These are phyloP conservation scores for Luperina testacea DNA, from an alignment of 2,888 invertebrate genomes.

Conservation along the genomic window DNA sequence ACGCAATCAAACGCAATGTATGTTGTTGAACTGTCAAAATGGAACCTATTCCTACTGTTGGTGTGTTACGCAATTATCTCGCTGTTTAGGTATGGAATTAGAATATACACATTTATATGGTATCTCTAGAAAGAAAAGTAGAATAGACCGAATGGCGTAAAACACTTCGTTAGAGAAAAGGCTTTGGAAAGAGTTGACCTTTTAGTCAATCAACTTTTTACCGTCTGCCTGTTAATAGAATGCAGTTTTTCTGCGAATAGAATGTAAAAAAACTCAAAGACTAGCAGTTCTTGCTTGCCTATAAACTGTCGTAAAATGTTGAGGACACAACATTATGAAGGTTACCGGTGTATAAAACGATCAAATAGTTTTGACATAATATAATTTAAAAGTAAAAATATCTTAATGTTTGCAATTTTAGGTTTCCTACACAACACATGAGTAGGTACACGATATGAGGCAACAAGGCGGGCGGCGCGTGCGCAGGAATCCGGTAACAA, in stretches of 20 bases:
- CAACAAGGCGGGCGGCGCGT: constrained; percentile 56
- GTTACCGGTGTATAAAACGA: background rate
- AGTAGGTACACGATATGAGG: constrained; percentile 4
- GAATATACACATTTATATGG: background rate
- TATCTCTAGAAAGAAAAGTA: background rate
- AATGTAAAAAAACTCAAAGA: constrained; percentile 9
- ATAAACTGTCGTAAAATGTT: constrained; percentile 15
- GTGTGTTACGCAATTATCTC: no score
- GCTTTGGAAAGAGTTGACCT: background rate
- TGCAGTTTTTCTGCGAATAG: constrained; percentile 12
- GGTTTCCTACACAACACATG: background rate
- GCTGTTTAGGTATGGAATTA: no score
- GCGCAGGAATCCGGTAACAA: constrained; percentile 83
- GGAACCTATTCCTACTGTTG: no score
- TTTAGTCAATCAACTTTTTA: background rate
- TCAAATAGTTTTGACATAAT: constrained; percentile 1
- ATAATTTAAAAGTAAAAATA: background rate
- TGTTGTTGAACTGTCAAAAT: no score
- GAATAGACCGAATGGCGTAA: background rate
- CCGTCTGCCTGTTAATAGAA: background rate
- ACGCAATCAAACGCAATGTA: no score
- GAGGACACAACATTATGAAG: constrained; percentile 10
- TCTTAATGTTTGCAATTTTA: background rate
- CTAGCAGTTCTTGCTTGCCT: constrained; percentile 1
- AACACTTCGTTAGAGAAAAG: background rate